Percentiles rank a stretch among this genome's conserved stretches.
These are phyloP conservation scores for Spinus olivaceus DNA, from an alignment of 2,797 vertebrate genomes.

Conservation along the genomic window DNA sequence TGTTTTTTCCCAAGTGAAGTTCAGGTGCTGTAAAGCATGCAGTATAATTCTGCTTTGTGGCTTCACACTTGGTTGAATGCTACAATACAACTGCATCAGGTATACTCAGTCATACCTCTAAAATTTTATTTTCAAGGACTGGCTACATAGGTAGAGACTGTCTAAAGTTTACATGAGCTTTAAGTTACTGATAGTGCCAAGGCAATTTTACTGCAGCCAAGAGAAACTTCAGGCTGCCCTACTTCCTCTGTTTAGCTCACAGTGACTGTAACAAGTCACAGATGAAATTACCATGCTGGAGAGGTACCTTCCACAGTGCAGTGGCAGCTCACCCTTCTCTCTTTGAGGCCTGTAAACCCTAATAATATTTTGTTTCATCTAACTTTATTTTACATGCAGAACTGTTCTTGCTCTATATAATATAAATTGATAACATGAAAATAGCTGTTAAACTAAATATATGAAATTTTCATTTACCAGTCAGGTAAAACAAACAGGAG, in stretches of 20 bases:
- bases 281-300: not conserved
- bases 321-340: not conserved
- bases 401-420: not conserved
- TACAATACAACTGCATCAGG: not conserved
- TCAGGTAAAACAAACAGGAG: conserved; percentile 11
- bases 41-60: not conserved
- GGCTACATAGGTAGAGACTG: not conserved
- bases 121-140: not conserved
- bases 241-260: not conserved
- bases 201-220: not conserved
- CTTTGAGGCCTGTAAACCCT: not conserved
- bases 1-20: not conserved
- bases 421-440: conserved; percentile 24
- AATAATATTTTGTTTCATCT: not conserved
- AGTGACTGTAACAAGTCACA: not conserved
- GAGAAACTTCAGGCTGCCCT: not conserved
- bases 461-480: conserved; percentile 9
- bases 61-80: not conserved
- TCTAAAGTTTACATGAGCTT: not conserved
- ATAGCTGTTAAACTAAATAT: conserved; percentile 4
- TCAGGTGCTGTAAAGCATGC: not conserved
- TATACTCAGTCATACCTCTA: not conserved
- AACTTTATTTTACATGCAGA: not conserved
- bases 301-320: not conserved
- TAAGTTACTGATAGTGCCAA: not conserved